These are phyloP conservation scores for Brenthis hecate DNA, from an alignment of 2,888 invertebrate genomes.

Conservation along the genomic window DNA sequence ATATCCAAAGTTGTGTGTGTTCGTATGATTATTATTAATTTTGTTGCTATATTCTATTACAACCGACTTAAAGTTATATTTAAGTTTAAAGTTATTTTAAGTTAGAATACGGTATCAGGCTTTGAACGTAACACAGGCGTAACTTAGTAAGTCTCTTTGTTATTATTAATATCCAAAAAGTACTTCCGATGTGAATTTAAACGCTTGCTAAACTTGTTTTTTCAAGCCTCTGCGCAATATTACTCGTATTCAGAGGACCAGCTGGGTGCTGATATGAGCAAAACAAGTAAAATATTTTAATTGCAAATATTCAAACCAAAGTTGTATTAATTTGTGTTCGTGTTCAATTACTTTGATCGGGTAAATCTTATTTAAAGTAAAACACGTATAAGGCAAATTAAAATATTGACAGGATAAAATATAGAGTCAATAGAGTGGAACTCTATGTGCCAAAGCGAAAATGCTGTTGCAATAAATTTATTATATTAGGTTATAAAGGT, in stretches of 20 bases:
- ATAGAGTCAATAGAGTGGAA: slow-evolving; percentile 43
- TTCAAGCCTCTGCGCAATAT: slow-evolving; percentile 21
- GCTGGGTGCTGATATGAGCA: slow-evolving; percentile 2
- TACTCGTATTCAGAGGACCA: slow-evolving; percentile 14
- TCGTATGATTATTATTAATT: slow-evolving; percentile 69
- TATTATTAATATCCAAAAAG: slow-evolving; percentile 12
- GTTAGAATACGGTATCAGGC: slow-evolving; percentile 53
- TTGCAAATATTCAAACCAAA: background rate
- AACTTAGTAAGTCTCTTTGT: slow-evolving; percentile 15
- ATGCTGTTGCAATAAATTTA: slow-evolving; percentile 62
- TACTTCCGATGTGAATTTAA: slow-evolving; percentile 13
- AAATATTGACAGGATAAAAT: background rate
- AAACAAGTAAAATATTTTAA: slow-evolving; percentile 14
- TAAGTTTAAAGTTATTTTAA: slow-evolving; percentile 56
- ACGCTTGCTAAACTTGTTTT: slow-evolving; percentile 39
- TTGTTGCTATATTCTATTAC: slow-evolving; percentile 77
- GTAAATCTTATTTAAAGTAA: background rate
- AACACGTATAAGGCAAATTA: background rate
- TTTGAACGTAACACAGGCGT: slow-evolving; percentile 48
- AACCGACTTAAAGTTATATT: slow-evolving; percentile 55
- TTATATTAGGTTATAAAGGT: slow-evolving; percentile 41
- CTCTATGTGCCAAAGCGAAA: slow-evolving; percentile 69
- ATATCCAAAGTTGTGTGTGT: slow-evolving; percentile 81
- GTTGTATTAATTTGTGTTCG: background rate
- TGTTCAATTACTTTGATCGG: background rate